phyloP scores from a whole-genome alignment of 1,140 invertebrate genomes.

The Lordiphosa mommai region DNA sequence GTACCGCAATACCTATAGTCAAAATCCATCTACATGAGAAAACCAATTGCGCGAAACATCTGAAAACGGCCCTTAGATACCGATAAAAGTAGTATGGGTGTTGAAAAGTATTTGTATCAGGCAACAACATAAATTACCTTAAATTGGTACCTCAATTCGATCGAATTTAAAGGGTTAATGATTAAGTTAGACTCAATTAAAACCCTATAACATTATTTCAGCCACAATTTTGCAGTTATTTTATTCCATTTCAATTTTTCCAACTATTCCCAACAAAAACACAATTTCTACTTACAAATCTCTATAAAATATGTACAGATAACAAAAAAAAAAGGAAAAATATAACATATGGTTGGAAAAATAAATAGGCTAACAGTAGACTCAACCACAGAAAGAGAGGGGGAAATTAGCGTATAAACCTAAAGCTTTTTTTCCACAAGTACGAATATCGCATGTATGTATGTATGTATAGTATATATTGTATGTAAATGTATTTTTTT shows the following conservation, averaged over 20 bases:
- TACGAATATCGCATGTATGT: conserved; percentile 39
- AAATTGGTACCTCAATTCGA: no score
- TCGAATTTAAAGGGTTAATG: no score
- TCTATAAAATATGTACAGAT: conserved; percentile 54
- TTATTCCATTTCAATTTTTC: background rate
- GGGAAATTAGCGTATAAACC: conserved; percentile 15
- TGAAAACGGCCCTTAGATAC: no score
- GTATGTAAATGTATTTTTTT: no score
- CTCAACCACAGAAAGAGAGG: background rate
- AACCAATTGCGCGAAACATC: no score
- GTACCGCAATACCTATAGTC: no score
- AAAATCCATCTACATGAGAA: no score
- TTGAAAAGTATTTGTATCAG: no score
- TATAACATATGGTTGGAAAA: conserved; percentile 6
- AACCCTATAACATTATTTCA: no score
- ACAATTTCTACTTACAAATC: conserved; percentile 14
- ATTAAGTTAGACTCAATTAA: no score
- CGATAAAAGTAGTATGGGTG: no score
- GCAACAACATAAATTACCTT: no score
- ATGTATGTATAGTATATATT: conserved; percentile 19
- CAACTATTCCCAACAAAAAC: conserved; percentile 12
- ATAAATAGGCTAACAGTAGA: conserved; percentile 7
- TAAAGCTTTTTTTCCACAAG: conserved; percentile 41
- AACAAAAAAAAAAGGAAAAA: conserved; percentile 28
- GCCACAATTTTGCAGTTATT: background rate